Evolutionary conservation across 2,113 vertebrate genomes (phyloP), one percentile per base, ranked within the genome.

Genomic region (Herpetotheres cachinnans): DNA sequence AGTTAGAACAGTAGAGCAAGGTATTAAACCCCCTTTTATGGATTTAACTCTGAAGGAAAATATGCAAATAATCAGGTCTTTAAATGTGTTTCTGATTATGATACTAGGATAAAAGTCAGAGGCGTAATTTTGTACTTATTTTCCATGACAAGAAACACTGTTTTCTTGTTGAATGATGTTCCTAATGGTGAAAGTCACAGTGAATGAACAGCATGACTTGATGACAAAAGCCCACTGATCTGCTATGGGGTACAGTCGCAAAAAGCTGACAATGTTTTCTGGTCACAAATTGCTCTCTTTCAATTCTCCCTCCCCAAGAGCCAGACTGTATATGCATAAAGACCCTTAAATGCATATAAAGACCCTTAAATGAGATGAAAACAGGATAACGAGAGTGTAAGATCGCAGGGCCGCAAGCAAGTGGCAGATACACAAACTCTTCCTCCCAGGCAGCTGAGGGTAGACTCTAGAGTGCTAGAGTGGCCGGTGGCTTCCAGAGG

Each of bases 1-100:
- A 98, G 98, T 98, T 98, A 98, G 97, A 98, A 98, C 98, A 98
- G 98, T 98, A 98, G 98, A 98, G 97, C 97, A 98, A 97, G 97
- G 98, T 98, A 98, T 97, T 98, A 98, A 97, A 98, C 95, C 86
- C 95, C 96, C 97, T 98, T 98, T 98, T 97, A 98, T 98, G 96
- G 98, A 98, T 98, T 98, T 98, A 98, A 98, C 97, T 98, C 97
- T 89, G 97, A 97, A 97, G 97, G 91, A 98, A 98, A 98, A 98
- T 98, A 98, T 98, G 98, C 98, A 98, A 98, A 98, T 98, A 98
- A 98, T 98, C 98, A 98, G 93, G 91, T 95, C 94, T 94, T 97
- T 96, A 94, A 97, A 96, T 95, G 82, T 98, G 98, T 93, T 98
- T 98, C 97, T 97, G 96, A 98, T 98, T 97, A 98, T 49, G 77